These are phyloP conservation scores for Stenopsyche tienmushanensis DNA, from an alignment of 1,140 invertebrate species.

Conservation along the genomic window DNA sequence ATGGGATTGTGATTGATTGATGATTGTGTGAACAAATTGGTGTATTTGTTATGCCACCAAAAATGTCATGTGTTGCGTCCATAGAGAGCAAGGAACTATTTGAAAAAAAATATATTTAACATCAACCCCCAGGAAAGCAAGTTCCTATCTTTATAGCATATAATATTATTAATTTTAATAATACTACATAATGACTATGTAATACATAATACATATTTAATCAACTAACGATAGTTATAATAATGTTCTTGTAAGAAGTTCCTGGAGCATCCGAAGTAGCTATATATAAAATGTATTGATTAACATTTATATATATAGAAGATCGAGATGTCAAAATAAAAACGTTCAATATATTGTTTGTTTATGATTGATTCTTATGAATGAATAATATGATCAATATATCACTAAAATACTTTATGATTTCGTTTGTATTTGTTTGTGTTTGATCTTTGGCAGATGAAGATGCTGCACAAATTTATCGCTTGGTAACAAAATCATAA, in stretches of 20 bases:
- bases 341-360: constrained; percentile 32
- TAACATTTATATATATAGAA: constrained; percentile 52
- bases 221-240: constrained; percentile 57
- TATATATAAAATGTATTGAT: constrained; percentile 44
- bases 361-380: constrained; percentile 36
- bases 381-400: constrained; percentile 38
- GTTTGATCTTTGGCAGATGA: too few species aligned
- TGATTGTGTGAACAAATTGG: not conserved
- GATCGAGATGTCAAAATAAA: constrained; percentile 34
- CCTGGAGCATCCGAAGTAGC: constrained; percentile 54
- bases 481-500: too few species aligned
- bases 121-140: constrained; percentile 65
- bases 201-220: constrained; percentile 60
- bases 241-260: constrained; percentile 59
- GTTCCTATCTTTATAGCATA: constrained; percentile 66
- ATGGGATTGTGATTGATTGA: constrained; percentile 10
- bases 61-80: constrained; percentile 8
- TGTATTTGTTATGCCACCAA: not conserved
- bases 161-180: constrained; percentile 61
- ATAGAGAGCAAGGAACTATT: constrained; percentile 31
- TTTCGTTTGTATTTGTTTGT: constrained; percentile 15
- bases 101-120: constrained; percentile 42
- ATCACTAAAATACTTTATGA: constrained; percentile 11
- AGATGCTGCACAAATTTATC: too few species aligned
- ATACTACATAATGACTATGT: constrained; percentile 62